These are phyloP conservation scores for Nesoenas mayeri DNA, from an alignment of 2,113 vertebrate species.

Conservation along the genomic window DNA sequence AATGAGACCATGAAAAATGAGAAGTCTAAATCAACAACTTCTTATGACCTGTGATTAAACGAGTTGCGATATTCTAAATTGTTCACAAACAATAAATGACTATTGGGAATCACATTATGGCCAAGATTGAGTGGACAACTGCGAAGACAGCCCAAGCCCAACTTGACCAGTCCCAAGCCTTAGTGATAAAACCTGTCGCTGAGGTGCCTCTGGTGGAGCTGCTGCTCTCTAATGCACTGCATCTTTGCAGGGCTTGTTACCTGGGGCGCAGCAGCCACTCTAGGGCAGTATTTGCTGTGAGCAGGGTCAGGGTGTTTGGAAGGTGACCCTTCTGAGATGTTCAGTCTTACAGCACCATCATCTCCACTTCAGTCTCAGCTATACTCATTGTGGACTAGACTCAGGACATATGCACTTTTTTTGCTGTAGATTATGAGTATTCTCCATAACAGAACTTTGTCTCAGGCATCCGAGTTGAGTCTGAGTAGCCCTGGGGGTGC, in stretches of 20 bases:
- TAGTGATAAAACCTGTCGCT: background rate
- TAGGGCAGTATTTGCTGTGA: background rate
- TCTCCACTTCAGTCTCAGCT: background rate
- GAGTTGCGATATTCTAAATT: background rate
- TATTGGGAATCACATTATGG: background rate
- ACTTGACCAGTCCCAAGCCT: background rate
- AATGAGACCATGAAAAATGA: background rate
- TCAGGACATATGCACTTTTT: background rate
- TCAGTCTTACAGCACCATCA: background rate
- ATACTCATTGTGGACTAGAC: too few species aligned
- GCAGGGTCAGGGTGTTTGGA: background rate
- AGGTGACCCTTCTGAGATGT: background rate
- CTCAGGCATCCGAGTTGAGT: background rate
- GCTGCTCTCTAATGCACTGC: background rate
- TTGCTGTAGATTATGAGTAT: background rate
- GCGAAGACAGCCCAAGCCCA: background rate
- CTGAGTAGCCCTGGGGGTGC: background rate
- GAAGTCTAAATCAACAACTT: background rate
- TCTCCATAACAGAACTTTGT: background rate
- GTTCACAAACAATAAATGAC: background rate
- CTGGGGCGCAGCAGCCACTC: background rate
- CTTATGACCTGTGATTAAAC: background rate
- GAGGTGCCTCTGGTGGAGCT: background rate
- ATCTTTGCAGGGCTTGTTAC: rapidly evolving
- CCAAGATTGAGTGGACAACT: background rate